Evolutionary conservation across 2,113 vertebrate genomes (phyloP).

Genomic region (Alosa alosa): DNA sequence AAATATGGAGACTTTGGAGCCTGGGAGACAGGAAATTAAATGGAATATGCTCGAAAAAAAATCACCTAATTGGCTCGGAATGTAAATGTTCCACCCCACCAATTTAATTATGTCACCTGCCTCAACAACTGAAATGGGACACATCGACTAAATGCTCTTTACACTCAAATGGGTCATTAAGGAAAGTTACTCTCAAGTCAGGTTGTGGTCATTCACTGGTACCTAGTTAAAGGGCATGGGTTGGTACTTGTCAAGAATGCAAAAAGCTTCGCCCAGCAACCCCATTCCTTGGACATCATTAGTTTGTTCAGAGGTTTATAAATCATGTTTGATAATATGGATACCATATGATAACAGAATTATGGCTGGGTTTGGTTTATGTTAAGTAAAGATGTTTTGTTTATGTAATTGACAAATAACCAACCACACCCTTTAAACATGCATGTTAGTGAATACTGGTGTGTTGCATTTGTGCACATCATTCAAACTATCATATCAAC

Average conservation of each 20-base stretch:
- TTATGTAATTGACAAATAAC: conserved; percentile 60
- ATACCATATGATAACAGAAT: not conserved
- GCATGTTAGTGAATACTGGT: conserved; percentile 76
- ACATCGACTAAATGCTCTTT: conserved; percentile 8
- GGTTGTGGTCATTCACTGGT: conserved; percentile 78
- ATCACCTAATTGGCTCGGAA: not conserved
- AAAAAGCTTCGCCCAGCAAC: conserved; percentile 52
- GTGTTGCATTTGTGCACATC: conserved; percentile 68
- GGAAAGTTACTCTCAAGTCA: conserved; percentile 77
- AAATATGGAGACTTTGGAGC: not conserved
- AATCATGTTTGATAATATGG: not conserved
- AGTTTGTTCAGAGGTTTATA: not conserved
- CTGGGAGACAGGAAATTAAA: not conserved
- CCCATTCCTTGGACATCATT: not conserved
- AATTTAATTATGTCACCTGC: not conserved
- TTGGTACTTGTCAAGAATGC: conserved; percentile 69
- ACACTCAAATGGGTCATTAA: conserved; percentile 66
- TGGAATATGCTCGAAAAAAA: conserved; percentile 12
- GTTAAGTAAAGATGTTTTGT: conserved; percentile 16
- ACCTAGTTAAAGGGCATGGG: conserved; percentile 68
- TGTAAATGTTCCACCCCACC: conserved; percentile 23
- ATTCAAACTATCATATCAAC: conserved; percentile 68
- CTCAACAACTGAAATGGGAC: conserved; percentile 14
- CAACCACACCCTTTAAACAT: conserved; percentile 74
- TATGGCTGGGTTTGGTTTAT: not conserved